Percentiles rank a stretch among this genome's conserved stretches.
These are phyloP conservation scores for Vesta saturnalis DNA, from an alignment of 2,888 invertebrate species.

Conservation along the genomic window DNA sequence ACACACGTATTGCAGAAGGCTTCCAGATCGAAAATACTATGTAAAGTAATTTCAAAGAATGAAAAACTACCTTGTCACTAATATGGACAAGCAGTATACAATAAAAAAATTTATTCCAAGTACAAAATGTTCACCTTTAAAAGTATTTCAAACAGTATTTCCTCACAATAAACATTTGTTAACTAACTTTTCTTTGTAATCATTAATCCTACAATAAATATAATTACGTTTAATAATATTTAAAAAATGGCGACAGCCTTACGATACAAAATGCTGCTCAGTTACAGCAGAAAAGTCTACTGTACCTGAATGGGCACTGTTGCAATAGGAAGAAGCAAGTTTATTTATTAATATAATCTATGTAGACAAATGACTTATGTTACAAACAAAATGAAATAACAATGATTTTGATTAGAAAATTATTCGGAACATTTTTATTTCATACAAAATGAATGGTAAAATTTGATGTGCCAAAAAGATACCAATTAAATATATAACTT, in stretches of 20 bases:
- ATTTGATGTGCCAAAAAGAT: constrained; percentile 42
- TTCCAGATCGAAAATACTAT: constrained; percentile 16
- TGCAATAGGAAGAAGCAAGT: constrained; percentile 58
- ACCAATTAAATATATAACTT: constrained; percentile 43
- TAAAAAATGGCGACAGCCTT: constrained; percentile 59
- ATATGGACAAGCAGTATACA: background rate
- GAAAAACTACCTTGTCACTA: background rate
- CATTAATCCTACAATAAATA: constrained; percentile 41
- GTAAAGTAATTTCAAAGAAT: constrained; percentile 20
- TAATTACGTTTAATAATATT: constrained; percentile 52
- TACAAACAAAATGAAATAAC: constrained; percentile 20
- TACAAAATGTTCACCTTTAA: background rate
- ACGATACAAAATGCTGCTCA: constrained; percentile 54
- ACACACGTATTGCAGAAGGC: constrained; percentile 29
- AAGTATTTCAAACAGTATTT: constrained; percentile 13
- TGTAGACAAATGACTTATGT: constrained; percentile 40
- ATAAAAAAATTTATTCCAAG: background rate
- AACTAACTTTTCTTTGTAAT: constrained; percentile 35
- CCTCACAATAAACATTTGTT: constrained; percentile 26
- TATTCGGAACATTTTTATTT: background rate
- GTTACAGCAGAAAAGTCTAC: constrained; percentile 43
- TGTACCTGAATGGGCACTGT: constrained; percentile 50
- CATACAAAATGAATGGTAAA: background rate
- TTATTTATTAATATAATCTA: constrained; percentile 42
- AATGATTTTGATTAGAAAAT: background rate